Base-by-base conservation (phyloP, 2,113 vertebrate genomes). In the Acanthisitta chloris region DNA sequence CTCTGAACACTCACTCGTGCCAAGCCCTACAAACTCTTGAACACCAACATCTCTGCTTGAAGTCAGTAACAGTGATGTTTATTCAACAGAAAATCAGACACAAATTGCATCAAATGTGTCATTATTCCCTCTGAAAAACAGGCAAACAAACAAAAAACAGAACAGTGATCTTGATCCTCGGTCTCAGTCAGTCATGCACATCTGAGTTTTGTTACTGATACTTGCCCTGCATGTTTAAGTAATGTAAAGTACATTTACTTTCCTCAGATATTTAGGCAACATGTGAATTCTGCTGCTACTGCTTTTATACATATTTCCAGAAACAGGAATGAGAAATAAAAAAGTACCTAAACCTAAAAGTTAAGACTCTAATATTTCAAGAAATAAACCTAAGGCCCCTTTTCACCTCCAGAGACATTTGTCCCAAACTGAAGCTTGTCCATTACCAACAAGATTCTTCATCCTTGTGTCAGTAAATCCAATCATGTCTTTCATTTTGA, bases 1-100 rank as follows among this genome's bases (percentile, higher is more conserved):
- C 29, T 73, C 40, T 20, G 24, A 85, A 62, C 3, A 5, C 7
- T 31, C 25, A 18, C 16, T 36, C 0, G 0, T 9, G 20, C 45
- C 43, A 61, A 19, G 45, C 38, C 34, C 31, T 33, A 76, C 17
- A 38, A 80, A 57, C 14, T 36, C n/a, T 19, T 26, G 8, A 69
- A 74, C 28, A 88, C 3, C 15, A 62, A 4, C 28, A 49, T 24
- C 28, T 42, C 40, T 43, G 8, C 45, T 77, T 69, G 25, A 81
- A 77, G 54, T 67, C 43, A 67, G 8, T 67, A 74, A 79, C 9
- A 34, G 15, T 20, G 42, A 43, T 24, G 25, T 40, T 61, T 71
- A 29, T 29, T 55, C 36, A 69, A n/a, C 15, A 71, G 38, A 62
- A 76, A 83, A 77, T 49, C 15, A 59, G 52, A 62, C 19, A 77